Base-by-base conservation (phyloP, 2,888 invertebrate species). In the Creontiades dilutus region DNA sequence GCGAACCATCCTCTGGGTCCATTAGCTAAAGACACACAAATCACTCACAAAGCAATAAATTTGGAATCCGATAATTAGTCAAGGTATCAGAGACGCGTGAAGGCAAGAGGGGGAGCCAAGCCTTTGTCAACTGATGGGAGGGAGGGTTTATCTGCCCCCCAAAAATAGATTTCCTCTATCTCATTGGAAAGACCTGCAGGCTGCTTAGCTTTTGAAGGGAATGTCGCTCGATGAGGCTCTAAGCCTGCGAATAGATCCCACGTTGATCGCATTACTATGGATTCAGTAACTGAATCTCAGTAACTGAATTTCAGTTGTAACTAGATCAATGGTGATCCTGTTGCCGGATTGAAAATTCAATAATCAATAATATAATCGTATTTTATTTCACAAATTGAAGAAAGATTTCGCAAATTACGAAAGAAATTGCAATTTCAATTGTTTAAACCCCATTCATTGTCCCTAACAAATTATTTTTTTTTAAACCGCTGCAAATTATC, bases 1-100 rank as follows among this genome's bases (percentile, higher is more conserved):
- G 46, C n/a, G 47, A 78, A 55, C 52, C 23, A 19, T 14, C 46
- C 28, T 88, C 52, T 78, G 28, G 80, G 88, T 12, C 57, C 88
- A 88, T 88, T 88, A 88, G 80, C 88, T 55, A 78, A 88, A 52
- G 88, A 78, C 78, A 48, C 76, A 88, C 88, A 88, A 88, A 88
- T 88, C 80, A 88, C 88, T 88, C 88, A 88, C 55, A 52, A 7
- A 52, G 78, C 78, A 80, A 88, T 88, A 88, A 88, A 88, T 88
- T 78, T 28, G 78, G 78, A 80, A 88, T 88, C 88, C 76, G 55
- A 78, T 88, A 88, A 88, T 88, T 88, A 88, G 88, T 88, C 47
- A 88, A 52, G 19, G 78, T 88, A 88, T 88, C 88, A 88, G 88
- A 88, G 88, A 88, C 88, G 88, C 78, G 88, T 80, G 88, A 88